Conservation (phyloP, 2,888 invertebrate genomes). For the Cryptocephalus moraei region DNA sequence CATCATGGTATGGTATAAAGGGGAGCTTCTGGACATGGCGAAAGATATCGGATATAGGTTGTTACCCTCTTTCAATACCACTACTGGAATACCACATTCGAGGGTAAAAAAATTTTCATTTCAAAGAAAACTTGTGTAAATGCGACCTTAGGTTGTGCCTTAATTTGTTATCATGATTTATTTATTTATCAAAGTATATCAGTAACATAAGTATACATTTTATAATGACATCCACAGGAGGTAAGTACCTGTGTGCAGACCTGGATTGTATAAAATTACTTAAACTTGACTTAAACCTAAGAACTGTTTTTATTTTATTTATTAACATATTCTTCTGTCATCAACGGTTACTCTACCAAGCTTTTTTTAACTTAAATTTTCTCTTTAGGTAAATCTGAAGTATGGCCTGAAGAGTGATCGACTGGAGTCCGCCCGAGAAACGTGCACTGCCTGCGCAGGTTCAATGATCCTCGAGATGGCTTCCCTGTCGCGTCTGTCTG, state of each 20-base stretch:
- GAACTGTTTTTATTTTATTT: too few species aligned
- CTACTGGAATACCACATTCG: conserved; percentile 95
- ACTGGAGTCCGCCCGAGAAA: conserved; percentile 70
- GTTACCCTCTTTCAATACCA: conserved; percentile 96
- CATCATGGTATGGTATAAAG: conserved; percentile 73
- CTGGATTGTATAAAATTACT: too few species aligned
- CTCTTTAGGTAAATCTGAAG: conserved; percentile 62
- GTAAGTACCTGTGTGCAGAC: too few species aligned
- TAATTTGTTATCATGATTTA: too few species aligned
- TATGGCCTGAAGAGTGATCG: conserved; percentile 71
- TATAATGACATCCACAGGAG: too few species aligned
- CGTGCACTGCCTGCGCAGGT: conserved; percentile 97
- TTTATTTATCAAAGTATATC: too few species aligned
- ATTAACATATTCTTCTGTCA: too few species aligned
- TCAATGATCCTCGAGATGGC: conserved; percentile 98
- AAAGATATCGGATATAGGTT: conserved; percentile 86
- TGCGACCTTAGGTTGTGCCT: too few species aligned
- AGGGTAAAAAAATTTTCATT: conserved; percentile 47
- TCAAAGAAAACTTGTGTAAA: background rate
- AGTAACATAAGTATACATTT: too few species aligned
- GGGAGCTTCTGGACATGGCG: conserved; percentile 81
- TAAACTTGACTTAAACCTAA: too few species aligned
- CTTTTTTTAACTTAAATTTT: too few species aligned
- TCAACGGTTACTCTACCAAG: too few species aligned
- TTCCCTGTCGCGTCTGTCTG: conserved; percentile 84